phyloP scores from a whole-genome alignment of 2,113 vertebrate species.

The Psephotus haematonotus region DNA sequence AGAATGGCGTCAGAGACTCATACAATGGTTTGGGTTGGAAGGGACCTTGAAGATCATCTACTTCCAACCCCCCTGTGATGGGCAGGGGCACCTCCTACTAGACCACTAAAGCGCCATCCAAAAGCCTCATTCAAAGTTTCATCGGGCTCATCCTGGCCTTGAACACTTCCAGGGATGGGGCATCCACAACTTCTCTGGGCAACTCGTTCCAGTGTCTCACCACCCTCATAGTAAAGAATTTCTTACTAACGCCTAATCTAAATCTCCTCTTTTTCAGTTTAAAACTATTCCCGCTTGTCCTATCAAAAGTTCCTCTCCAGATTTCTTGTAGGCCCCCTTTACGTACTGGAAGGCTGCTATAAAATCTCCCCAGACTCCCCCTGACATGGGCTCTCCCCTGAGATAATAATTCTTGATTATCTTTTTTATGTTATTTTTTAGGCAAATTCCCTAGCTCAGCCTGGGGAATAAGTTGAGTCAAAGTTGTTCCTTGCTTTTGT shows the following conservation, averaged over 20 bases:
- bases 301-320: background rate
- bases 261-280: background rate
- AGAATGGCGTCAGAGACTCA: background rate
- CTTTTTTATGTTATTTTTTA: background rate
- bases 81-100: background rate
- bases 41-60: background rate
- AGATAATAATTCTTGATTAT: background rate
- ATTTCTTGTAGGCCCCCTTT: background rate
- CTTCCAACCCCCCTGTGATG: background rate
- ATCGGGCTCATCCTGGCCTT: background rate
- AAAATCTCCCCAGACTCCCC: background rate
- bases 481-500: background rate
- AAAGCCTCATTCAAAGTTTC: background rate
- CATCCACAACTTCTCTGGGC: background rate
- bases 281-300: background rate
- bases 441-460: background rate
- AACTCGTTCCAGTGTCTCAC: background rate
- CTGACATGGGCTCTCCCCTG: background rate
- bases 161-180: background rate
- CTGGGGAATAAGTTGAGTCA: background rate
- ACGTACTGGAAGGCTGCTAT: background rate
- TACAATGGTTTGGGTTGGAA: background rate
- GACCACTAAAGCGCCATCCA: background rate
- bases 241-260: background rate
- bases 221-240: background rate